phyloP scores from a whole-genome alignment of 2,797 vertebrate genomes.

The Siniperca obscura region DNA sequence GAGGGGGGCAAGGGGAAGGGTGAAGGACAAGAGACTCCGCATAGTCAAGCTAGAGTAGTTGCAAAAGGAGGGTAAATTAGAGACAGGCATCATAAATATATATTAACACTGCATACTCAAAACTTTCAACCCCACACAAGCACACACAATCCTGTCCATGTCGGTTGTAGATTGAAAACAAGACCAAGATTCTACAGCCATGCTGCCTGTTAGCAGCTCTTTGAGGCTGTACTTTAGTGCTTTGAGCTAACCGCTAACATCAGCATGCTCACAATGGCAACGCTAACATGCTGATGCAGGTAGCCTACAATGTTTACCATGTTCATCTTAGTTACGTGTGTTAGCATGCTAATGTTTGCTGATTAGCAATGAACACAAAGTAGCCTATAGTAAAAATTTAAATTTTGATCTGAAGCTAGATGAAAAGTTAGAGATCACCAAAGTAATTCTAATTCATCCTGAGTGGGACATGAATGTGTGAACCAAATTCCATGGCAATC shows the following conservation, averaged over 20 bases:
- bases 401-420: not conserved
- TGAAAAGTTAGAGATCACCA: not conserved
- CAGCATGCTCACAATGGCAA: not conserved
- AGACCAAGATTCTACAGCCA: not conserved
- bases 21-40: conserved; percentile 69
- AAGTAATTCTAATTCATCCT: not conserved
- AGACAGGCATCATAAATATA: conserved; percentile 36
- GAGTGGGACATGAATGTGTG: not conserved
- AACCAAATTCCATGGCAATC: not conserved
- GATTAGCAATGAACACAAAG: not conserved
- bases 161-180: not conserved
- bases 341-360: not conserved
- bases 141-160: not conserved
- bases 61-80: conserved; percentile 52
- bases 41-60: conserved; percentile 42
- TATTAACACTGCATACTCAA: conserved; percentile 24
- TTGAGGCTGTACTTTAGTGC: not conserved
- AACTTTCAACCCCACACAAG: not conserved
- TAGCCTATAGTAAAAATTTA: too few species aligned
- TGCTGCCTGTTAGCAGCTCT: not conserved
- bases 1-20: conserved; percentile 47
- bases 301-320: not conserved
- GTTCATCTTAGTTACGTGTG: not conserved
- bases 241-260: conserved; percentile 8
- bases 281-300: not conserved